Conservation (phyloP, 2,888 invertebrate species). For the Volucella bombylans region DNA sequence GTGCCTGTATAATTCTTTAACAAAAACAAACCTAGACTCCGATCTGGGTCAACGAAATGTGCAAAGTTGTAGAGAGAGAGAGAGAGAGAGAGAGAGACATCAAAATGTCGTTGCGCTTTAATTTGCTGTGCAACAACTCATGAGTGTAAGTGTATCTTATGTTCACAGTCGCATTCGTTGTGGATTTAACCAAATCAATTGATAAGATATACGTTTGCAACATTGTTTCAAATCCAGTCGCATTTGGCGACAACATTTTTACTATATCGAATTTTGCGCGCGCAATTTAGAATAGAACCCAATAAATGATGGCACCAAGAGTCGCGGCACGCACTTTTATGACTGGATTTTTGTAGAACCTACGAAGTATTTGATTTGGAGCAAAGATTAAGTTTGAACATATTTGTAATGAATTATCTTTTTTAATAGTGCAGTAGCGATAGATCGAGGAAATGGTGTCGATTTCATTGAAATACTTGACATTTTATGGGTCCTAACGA, state of each 20-base stretch:
- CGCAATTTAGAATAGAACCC: constrained; percentile 17
- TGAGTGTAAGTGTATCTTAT: constrained; percentile 23
- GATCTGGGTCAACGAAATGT: constrained; percentile 48
- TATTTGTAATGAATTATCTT: too few species aligned
- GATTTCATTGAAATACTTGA: too few species aligned
- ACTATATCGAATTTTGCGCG: constrained; percentile 30
- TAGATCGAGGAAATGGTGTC: too few species aligned
- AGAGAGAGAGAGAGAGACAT: constrained; percentile 15
- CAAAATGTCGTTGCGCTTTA: constrained; percentile 51
- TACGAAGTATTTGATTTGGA: too few species aligned
- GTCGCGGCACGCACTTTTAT: background rate
- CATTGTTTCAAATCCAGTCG: constrained; percentile 13
- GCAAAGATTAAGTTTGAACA: too few species aligned
- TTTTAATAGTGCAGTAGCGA: too few species aligned
- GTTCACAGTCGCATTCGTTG: constrained; percentile 1
- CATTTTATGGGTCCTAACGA: too few species aligned
- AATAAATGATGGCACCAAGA: constrained; percentile 22
- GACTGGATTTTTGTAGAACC: too few species aligned
- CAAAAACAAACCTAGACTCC: background rate
- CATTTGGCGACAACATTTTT: constrained; percentile 13
- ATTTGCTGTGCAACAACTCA: background rate
- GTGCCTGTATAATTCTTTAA: too few species aligned
- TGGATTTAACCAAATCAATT: constrained; percentile 25
- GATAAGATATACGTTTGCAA: constrained; percentile 41
- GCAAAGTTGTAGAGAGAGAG: constrained; percentile 5